Conservation (phyloP, 2,113 vertebrate species). For the Podiceps cristatus region DNA sequence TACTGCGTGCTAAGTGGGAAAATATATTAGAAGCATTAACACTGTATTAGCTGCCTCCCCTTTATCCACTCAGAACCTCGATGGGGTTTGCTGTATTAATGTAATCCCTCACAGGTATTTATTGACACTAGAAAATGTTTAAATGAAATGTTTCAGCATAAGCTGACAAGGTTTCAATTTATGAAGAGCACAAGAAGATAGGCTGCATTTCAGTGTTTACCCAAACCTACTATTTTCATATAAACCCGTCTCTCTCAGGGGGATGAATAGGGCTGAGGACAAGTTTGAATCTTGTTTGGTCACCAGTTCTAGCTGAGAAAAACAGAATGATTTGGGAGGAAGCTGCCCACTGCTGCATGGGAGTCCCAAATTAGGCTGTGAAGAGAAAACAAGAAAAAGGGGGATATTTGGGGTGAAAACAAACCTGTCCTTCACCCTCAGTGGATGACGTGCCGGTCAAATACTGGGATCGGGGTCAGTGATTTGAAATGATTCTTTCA, state of each 20-base stretch:
- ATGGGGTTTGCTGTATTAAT: neutral
- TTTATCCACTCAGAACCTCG: neutral
- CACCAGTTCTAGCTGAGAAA: neutral
- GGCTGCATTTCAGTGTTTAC: neutral
- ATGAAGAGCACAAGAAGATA: neutral
- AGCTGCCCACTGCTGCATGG: neutral
- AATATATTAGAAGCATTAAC: neutral
- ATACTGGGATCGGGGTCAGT: neutral
- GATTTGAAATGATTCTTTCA: neutral
- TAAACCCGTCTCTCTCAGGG: constrained; percentile 15
- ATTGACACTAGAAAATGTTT: neutral
- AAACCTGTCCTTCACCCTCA: neutral
- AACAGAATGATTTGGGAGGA: neutral
- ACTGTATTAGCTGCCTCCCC: neutral
- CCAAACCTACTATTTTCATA: constrained; percentile 7
- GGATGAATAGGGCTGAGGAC: neutral
- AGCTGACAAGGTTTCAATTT: constrained; percentile 43
- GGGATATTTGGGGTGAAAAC: neutral
- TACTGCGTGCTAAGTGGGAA: neutral
- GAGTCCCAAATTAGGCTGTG: constrained; percentile 2
- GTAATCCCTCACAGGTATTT: neutral
- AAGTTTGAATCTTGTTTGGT: neutral
- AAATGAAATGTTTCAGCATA: constrained; percentile 37
- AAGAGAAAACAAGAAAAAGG: neutral
- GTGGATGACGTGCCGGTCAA: neutral